Conservation (phyloP, 2,888 invertebrate genomes). For the Thalpophila matura region DNA sequence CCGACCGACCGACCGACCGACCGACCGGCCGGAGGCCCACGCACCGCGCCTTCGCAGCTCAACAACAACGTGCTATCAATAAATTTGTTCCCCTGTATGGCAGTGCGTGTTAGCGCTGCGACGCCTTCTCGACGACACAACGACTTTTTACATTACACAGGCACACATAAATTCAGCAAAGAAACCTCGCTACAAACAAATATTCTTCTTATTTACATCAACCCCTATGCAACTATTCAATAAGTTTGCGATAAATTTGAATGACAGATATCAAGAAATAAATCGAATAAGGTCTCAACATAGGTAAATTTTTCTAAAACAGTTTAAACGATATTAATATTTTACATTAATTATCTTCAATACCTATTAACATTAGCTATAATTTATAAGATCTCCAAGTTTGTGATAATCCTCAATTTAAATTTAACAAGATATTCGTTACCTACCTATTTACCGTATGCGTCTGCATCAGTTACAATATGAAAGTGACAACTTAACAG, state of each 20-base stretch:
- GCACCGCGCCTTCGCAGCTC: conserved; percentile 14
- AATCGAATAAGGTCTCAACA: conserved; percentile 86
- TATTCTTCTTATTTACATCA: conserved; percentile 84
- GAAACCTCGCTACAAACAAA: conserved; percentile 81
- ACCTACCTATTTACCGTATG: conserved; percentile 87
- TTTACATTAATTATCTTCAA: conserved; percentile 87
- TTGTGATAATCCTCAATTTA: conserved; percentile 87
- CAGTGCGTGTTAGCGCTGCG: conserved; percentile 58
- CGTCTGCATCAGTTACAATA: conserved; percentile 79
- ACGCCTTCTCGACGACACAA: conserved; percentile 68
- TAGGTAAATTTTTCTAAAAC: conserved; percentile 91
- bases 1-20: background rate
- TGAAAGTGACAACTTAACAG: conserved; percentile 82
- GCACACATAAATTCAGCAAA: conserved; percentile 87
- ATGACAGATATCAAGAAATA: conserved; percentile 82
- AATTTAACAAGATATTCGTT: conserved; percentile 89
- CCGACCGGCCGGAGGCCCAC: background rate
- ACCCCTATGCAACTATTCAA: conserved; percentile 84
- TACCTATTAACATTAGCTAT: conserved; percentile 90
- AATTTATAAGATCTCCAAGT: conserved; percentile 89
- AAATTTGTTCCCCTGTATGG: conserved; percentile 56
- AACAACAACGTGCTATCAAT: conserved; percentile 36
- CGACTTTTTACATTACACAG: conserved; percentile 78
- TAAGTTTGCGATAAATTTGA: conserved; percentile 82
- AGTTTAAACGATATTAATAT: conserved; percentile 86